Evolutionary conservation across 2,888 invertebrate species (phyloP).

Genomic region (Escarpia spicata): DNA sequence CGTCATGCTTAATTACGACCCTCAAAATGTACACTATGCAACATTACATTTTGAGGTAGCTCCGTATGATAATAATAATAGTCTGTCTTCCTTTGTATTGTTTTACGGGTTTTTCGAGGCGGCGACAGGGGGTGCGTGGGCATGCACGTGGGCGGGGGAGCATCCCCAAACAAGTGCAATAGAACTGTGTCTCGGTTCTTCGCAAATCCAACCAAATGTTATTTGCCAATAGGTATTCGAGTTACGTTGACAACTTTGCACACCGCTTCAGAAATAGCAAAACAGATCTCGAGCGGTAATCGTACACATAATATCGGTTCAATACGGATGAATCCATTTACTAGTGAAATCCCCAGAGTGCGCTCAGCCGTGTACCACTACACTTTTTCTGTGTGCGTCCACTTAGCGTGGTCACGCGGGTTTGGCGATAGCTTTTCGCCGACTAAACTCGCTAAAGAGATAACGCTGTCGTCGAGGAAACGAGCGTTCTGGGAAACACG

Average conservation of each 20-base stretch:
- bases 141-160: neutral
- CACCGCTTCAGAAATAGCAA: neutral
- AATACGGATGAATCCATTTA: constrained; percentile 10
- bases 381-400: neutral
- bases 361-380: neutral
- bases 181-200: neutral
- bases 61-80: neutral
- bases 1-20: too few species aligned
- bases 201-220: neutral
- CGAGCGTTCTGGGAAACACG: neutral
- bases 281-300: neutral
- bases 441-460: constrained; percentile 12
- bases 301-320: neutral
- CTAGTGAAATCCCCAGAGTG: neutral
- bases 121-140: neutral
- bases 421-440: neutral
- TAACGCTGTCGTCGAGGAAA: neutral
- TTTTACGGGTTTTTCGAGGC: neutral
- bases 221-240: neutral
- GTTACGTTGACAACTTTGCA: neutral
- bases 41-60: too few species aligned
- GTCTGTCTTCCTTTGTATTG: neutral
- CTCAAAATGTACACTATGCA: too few species aligned
- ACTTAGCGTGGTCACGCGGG: neutral
- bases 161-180: constrained; percentile 8